Conservation (phyloP, 2,797 vertebrate genomes). For the Natrix natrix region DNA sequence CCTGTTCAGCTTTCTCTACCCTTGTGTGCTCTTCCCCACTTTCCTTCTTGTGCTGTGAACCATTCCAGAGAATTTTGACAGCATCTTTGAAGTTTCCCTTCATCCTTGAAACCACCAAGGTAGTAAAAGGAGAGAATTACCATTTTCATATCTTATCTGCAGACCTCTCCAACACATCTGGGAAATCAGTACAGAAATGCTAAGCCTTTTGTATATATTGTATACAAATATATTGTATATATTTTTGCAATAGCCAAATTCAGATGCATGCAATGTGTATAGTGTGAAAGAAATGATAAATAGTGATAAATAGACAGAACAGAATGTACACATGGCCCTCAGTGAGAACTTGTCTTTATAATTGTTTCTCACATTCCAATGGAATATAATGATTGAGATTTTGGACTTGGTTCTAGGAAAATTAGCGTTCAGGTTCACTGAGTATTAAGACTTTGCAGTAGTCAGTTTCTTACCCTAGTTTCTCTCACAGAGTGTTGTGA, state of each 20-base stretch:
- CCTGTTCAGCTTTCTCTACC: not conserved
- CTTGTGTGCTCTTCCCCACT: not conserved
- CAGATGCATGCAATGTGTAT: not conserved
- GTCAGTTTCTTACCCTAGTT: not conserved
- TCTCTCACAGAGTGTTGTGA: not conserved
- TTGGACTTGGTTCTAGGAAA: not conserved
- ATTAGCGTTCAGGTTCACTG: not conserved
- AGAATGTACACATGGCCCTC: not conserved
- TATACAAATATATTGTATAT: too few species aligned
- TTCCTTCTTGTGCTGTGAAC: not conserved
- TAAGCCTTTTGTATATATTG: not conserved
- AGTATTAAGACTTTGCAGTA: not conserved
- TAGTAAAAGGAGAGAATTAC: not conserved
- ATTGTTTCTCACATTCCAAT: not conserved
- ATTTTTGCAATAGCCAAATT: not conserved
- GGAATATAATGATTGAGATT: not conserved
- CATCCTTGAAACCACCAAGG: not conserved
- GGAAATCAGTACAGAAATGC: not conserved
- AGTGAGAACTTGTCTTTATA: not conserved
- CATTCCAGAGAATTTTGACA: not conserved
- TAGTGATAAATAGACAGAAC: not conserved
- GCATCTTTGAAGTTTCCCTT: not conserved
- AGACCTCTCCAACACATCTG: not conserved
- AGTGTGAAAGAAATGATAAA: not conserved
- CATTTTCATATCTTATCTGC: not conserved